A percentile compares a stretch with the other conserved stretches of the same genome.
These are phyloP conservation scores for Hylyphantes graminicola DNA, from an alignment of 1,140 invertebrate genomes.

Conservation along the genomic window DNA sequence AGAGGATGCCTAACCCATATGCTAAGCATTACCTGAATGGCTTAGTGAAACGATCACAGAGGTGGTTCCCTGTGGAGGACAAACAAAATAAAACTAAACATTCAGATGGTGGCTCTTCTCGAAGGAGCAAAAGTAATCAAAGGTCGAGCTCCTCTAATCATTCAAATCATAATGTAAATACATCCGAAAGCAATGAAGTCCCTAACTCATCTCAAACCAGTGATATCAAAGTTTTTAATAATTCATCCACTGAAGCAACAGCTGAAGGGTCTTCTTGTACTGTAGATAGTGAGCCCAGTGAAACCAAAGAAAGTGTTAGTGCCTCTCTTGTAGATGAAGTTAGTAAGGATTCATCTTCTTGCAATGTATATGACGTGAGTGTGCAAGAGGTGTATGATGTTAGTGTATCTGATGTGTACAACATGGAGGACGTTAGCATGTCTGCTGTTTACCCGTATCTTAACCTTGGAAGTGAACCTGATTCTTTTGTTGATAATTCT, in stretches of 20 bases:
- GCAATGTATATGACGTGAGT: too few relatives aligned
- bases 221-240: background rate
- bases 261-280: background rate
- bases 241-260: background rate
- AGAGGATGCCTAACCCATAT: slow-evolving; percentile 62
- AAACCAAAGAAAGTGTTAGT: background rate
- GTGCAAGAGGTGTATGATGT: too few relatives aligned
- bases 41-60: slow-evolving; percentile 32
- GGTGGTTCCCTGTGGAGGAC: slow-evolving; percentile 15
- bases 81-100: slow-evolving; percentile 18
- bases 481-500: background rate
- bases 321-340: too few relatives aligned
- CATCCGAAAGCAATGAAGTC: background rate
- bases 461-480: too few relatives aligned
- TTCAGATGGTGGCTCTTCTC: background rate
- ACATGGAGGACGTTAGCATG: too few relatives aligned
- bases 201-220: background rate
- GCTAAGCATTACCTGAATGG: slow-evolving; percentile 62
- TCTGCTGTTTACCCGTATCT: too few relatives aligned
- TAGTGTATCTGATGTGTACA: too few relatives aligned
- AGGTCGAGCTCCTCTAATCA: slow-evolving; percentile 1
- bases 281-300: background rate
- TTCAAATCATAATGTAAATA: slow-evolving; percentile 1
- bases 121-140: slow-evolving; percentile 3
- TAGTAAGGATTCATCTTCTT: too few relatives aligned